These are phyloP conservation scores for Amia ocellicauda DNA, from an alignment of 2,113 vertebrate species.

Conservation along the genomic window DNA sequence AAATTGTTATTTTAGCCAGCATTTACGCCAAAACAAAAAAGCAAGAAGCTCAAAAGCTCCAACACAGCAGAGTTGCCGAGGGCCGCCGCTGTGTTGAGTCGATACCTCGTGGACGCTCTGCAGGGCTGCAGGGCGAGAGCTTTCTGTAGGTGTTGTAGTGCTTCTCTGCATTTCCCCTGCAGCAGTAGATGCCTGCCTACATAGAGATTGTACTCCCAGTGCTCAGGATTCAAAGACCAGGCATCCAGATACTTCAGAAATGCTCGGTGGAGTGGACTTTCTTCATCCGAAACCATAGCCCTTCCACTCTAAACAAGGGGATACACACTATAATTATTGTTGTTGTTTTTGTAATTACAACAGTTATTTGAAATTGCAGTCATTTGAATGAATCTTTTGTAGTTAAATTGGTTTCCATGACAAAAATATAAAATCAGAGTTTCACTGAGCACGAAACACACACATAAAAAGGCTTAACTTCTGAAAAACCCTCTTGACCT, in stretches of 20 bases:
- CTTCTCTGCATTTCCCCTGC: slow-evolving; percentile 43
- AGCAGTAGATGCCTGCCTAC: slow-evolving; percentile 50
- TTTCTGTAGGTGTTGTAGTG: slow-evolving; percentile 52
- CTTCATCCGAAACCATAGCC: slow-evolving; percentile 35
- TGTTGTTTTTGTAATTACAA: not conserved
- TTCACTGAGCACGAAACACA: not conserved
- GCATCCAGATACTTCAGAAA: slow-evolving; percentile 63
- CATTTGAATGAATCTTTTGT: too few relatives aligned
- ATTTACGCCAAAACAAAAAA: too few relatives aligned
- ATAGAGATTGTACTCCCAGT: slow-evolving; percentile 58
- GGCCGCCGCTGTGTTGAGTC: too few relatives aligned
- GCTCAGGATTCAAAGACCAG: slow-evolving; percentile 53
- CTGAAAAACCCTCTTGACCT: not conserved
- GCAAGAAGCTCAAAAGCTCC: too few relatives aligned
- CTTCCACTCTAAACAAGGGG: slow-evolving; percentile 33
- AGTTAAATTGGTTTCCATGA: too few relatives aligned
- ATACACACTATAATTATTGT: not conserved
- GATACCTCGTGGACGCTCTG: slow-evolving; percentile 45
- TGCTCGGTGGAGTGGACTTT: slow-evolving; percentile 41
- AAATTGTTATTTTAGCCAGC: too few relatives aligned
- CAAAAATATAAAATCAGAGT: not conserved
- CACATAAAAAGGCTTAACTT: too few relatives aligned
- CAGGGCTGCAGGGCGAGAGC: slow-evolving; percentile 47
- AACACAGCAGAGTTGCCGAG: too few relatives aligned
- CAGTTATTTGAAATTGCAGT: too few relatives aligned